Evolutionary conservation across 1,140 invertebrate genomes (phyloP), one percentile per base, ranked within the genome.

Genomic region (Leptopilina boulardi): DNA sequence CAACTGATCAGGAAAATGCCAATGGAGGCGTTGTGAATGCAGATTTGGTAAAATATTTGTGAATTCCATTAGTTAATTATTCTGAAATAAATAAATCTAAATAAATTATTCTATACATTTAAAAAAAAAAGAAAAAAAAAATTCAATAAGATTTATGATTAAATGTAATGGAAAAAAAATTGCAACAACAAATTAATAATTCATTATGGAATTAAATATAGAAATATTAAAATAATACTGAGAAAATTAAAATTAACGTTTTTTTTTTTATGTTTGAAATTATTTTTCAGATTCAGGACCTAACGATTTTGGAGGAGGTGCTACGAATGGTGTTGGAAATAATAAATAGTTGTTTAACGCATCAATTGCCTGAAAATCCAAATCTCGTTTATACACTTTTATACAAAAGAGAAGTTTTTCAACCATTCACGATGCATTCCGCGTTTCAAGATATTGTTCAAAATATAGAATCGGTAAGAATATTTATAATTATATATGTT

Each of bases 341-440:
- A 66, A 93, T 99, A 66, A 99, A 99, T 91, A 99, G 98, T 26
- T 96, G 96, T 86, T 92, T 99, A 56, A 95, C 95, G 0, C 94
- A 96, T 89, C 97, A 98, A 83, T 91, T 99, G 41, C 92, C 94
- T 3, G 94, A 97, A 86, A 99, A 99, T 92, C 94, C 97, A 8
- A 97, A 99, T 92, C 92, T 99, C 77, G 94, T 99, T 44, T 99
- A 99, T 88, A 97, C 98, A 1, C 91, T 99, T 73, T 92, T 99
- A 1, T 99, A 99, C 89, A 98, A 99, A 87, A 94, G 95, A 80
- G 94, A 97, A 76, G 93, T 98, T 54, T 99, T 99, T 91, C 94
- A 96, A 83, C 93, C 95, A 11, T 98, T 98, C 87, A 93, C 95
- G 82, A 94, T 94, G 73, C 97, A 99, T 91, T 94, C 96, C 19